Conservation (phyloP, 2,888 invertebrate species). For the Xestoiulus laeticollis region DNA sequence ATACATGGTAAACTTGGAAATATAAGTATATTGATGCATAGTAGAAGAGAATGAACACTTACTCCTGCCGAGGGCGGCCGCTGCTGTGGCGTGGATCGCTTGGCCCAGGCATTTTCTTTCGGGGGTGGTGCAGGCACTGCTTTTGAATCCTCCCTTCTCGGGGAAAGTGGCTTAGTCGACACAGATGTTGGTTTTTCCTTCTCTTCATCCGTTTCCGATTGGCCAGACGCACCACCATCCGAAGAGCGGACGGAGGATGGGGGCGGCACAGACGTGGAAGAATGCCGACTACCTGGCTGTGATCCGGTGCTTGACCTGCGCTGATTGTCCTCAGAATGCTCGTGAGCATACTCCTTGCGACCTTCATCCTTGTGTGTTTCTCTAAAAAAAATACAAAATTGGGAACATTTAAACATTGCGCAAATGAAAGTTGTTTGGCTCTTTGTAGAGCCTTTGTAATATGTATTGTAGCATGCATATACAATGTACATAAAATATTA, state of each 20-base stretch:
- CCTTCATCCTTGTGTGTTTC: background rate
- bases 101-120: slow-evolving; percentile 61
- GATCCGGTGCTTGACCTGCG: background rate
- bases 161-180: slow-evolving; percentile 52
- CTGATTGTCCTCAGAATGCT: background rate
- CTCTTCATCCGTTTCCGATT: slow-evolving; percentile 55
- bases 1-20: no score
- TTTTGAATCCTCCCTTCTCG: slow-evolving; percentile 54
- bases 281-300: slow-evolving; percentile 25
- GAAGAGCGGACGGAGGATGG: background rate
- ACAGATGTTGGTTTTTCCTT: background rate
- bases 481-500: no score
- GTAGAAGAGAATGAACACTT: no score
- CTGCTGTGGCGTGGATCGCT: slow-evolving; percentile 43
- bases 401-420: no score
- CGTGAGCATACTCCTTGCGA: background rate
- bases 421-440: no score
- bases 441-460: no score
- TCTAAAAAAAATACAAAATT: background rate
- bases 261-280: slow-evolving; percentile 45
- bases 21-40: no score
- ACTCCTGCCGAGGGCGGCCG: background rate
- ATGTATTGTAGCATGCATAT: no score
- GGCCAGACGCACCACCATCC: background rate
- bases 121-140: slow-evolving; percentile 59